Evolutionary conservation across 2,113 vertebrate species (phyloP), one percentile per base, ranked within the genome.

Genomic region (Mormyrus lacerda): DNA sequence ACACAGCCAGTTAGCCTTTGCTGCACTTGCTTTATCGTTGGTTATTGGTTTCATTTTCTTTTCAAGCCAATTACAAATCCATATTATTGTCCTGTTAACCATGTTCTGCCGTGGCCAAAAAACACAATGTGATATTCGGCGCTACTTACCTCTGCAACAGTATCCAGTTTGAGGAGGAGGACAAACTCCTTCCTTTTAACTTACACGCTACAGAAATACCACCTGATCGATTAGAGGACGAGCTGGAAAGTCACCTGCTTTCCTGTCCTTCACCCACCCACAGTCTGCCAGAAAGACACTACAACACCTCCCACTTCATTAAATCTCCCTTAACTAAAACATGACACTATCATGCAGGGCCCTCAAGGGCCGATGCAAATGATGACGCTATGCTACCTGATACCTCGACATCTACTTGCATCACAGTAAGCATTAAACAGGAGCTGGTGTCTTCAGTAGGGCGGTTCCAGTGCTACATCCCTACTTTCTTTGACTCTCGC

Each of bases 291-390:
- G 15, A 15, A 1, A 19, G 69, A 76, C 69, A 76, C 31, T 76
- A 39, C 15, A 39, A 76, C 47, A 82, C 85, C 85, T 65, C 89
- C 91, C 55, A 89, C 53, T 55, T 24, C 69, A 45, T 87, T 73
- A 58, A 44, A 84, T 84, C 69, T 89, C 55, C 82, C 17, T 47
- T 3, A 65, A 35, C 35, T 42, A 42, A 79, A 79, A 79, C 35
- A 79, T 6, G 15, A 42, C 31, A 76, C 69, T 19, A 19, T 39
- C 35, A 79, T 15, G 27, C 35, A 79, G 35, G 35, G 35, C 17
- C 35, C n/a, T 45, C 21, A 88, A 58, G 42, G 11, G 42, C 87
- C 61, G 2, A 47, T 61, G 17, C 86, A 87, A 69, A 73, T 21
- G n/a, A 13, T 79, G 73, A 79, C 21, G 19, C 19, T 10, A 69